phyloP scores from a whole-genome alignment of 2,888 invertebrate species.

The Caenorhabditis drosophilae region DNA sequence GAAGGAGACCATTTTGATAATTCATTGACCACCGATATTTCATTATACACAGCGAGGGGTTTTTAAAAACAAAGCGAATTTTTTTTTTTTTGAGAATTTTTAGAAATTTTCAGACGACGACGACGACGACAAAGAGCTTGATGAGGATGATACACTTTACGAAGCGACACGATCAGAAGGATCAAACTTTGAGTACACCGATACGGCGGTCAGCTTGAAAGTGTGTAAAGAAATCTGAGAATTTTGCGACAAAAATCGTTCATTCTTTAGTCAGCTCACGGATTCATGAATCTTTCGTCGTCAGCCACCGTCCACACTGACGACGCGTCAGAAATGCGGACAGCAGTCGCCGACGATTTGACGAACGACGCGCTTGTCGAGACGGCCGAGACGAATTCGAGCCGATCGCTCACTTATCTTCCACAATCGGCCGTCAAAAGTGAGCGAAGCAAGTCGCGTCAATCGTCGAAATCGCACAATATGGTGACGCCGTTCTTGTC shows the following conservation, averaged over 20 bases:
- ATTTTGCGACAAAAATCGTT: neutral
- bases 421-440: conserved; percentile 7
- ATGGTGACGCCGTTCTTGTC: too few species aligned
- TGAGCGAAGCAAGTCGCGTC: neutral
- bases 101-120: neutral
- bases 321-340: too few species aligned
- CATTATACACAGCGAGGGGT: conserved; percentile 26
- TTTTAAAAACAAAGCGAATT: too few species aligned
- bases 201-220: neutral
- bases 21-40: conserved; percentile 10
- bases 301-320: too few species aligned
- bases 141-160: conserved; percentile 12
- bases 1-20: conserved; percentile 17
- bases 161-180: neutral
- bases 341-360: conserved; percentile 8
- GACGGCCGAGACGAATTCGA: conserved; percentile 18
- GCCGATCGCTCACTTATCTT: conserved; percentile 16
- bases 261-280: conserved; percentile 16
- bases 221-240: neutral
- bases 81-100: neutral
- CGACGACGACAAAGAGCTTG: neutral
- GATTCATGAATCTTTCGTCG: conserved; percentile 8
- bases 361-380: conserved; percentile 3
- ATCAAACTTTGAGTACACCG: neutral
- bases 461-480: too few species aligned